Percentiles rank a stretch among this genome's conserved stretches.
Evolutionary conservation across 2,888 invertebrate species (phyloP).

Genomic region (Pelosia muscerda): DNA sequence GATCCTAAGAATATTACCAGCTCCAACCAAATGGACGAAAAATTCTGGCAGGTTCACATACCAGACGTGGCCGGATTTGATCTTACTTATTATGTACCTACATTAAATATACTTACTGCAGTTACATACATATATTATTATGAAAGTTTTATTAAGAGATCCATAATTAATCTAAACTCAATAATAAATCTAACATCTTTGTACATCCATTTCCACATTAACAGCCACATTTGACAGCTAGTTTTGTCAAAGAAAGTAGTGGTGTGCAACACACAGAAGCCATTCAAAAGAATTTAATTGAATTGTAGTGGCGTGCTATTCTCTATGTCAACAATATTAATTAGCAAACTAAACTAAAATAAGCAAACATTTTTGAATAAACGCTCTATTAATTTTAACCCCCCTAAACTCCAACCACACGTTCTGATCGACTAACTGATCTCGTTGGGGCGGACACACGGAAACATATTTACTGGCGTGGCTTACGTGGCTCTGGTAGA

Average conservation of each 20-base stretch:
- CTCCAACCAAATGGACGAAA: too few relatives aligned
- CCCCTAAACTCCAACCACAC: too few relatives aligned
- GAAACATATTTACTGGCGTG: too few relatives aligned
- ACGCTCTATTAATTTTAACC: too few relatives aligned
- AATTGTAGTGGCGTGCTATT: neutral
- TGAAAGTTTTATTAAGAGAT: neutral
- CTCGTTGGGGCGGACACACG: too few relatives aligned
- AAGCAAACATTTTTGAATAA: too few relatives aligned
- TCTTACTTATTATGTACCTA: neutral
- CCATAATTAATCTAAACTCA: neutral
- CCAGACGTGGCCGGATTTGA: too few relatives aligned
- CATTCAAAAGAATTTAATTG: too few relatives aligned
- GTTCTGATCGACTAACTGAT: too few relatives aligned
- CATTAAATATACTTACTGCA: constrained; percentile 4
- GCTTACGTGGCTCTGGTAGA: too few relatives aligned
- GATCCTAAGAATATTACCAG: too few relatives aligned
- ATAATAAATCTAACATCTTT: neutral
- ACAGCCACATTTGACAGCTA: neutral
- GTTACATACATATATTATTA: neutral
- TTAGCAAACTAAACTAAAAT: neutral
- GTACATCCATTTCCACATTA: neutral
- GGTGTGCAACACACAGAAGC: too few relatives aligned
- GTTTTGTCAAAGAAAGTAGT: neutral
- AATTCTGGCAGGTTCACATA: neutral
- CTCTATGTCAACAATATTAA: neutral